Evolutionary conservation across 2,113 vertebrate species (phyloP), one percentile per base, ranked within the genome.

Genomic region (Echinops telfairi): DNA sequence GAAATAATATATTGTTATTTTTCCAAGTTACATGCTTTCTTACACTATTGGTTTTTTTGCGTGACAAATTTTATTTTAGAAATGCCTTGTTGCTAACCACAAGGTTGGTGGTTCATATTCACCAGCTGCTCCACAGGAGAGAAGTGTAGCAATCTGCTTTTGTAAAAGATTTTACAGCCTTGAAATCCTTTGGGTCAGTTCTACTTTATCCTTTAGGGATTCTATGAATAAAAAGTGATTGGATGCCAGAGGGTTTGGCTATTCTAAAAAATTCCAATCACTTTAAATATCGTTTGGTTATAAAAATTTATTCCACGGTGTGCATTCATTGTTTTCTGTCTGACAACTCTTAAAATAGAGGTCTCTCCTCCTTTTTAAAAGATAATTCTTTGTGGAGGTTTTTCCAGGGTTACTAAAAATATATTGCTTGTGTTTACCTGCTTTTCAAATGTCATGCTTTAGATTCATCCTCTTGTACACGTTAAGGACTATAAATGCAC

Each of bases 331-430:
- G 33, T 91, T 90, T 89, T 79, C 23, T 25, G 47, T 62, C 60
- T 83, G 15, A 79, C 12, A 64, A 47, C 9, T 88, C 19, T 71
- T 62, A 40, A 40, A 7, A 40, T 40, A 7, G 40, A 40, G 40
- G 40, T 40, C 40, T 40, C 40, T n/a, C n/a, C n/a, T n/a, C n/a
- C n/a, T n/a, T n/a, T 47, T 77, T 89, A 33, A 66, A 66, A 16
- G 19, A 66, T 87, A 11, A 31, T 60, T 96, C 2, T 86, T 6
- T 92, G 40, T 90, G 16, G n/a, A 23, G 94, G n/a, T 94, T 95
- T 91, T 80, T 20, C 14, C 83, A 89, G 57, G 4, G 47, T 62
- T 60, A 88, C 31, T 60, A 78, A 83, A 82, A 19, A 20, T 70
- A 62, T 53, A 79, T 92, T 90, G 75, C 10, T 23, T 62, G 16